Evolutionary conservation across 2,797 vertebrate species (phyloP), one percentile per base, ranked within the genome.

Genomic region (Anguilla anguilla): DNA sequence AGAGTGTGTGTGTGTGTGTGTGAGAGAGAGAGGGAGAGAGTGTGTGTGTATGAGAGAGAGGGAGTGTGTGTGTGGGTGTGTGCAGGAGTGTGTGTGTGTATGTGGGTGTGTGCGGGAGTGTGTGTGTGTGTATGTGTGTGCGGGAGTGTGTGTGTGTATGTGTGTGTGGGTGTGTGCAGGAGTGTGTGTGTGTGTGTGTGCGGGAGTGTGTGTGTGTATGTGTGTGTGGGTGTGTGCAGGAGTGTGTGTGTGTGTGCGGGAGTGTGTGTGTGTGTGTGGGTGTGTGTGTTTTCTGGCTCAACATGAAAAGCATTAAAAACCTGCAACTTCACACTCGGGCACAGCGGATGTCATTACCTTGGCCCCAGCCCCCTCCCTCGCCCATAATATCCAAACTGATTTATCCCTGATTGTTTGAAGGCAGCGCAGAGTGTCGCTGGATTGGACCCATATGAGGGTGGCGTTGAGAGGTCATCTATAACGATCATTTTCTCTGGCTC

Each of bases 401-500:
- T 96, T 95, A 96, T 96, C 91, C 91, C 88, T 89, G 92, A 95
- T 96, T 96, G 94, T 95, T 95, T 94, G 92, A 94, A 94, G 90
- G 91, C 93, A 93, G 91, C 91, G 91, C 89, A 89, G 91, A 87
- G 93, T 90, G 93, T 72, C n/a, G 89, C 91, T 93, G 91, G 91
- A 95, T 95, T 95, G 93, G 94, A 92, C 95, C 95, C 94, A 94
- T 94, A 94, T 94, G 93, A 96, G 93, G 91, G 92, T 91, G 86
- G 91, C 90, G 92, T 92, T 89, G 87, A 94, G 93, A 94, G 94
- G 94, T 95, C 95, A 96, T 96, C 94, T 95, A 94, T 94, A 96
- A 95, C 93, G 95, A 93, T 95, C 89, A 94, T 94, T 96, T 96
- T 95, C 94, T 94, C 93, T 93, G 93, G 93, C 95, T 96, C 95